Percentiles rank a stretch among this genome's conserved stretches.
Evolutionary conservation across 2,113 vertebrate genomes (phyloP).

Genomic region (Pipa parva): DNA sequence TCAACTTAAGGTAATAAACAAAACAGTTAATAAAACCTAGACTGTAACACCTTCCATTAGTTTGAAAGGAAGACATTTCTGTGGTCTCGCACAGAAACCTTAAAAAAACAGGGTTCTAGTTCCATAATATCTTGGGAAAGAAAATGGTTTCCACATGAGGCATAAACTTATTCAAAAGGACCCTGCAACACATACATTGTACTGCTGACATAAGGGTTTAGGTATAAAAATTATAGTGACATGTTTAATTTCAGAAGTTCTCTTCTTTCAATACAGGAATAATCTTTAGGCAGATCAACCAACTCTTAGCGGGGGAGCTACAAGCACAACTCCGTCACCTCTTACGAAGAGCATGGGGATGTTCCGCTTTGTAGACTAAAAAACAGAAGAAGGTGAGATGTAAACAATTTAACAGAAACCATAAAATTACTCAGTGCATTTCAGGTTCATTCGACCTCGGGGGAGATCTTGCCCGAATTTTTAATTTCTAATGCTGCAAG

Average conservation of each 20-base stretch:
- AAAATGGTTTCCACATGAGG: not conserved
- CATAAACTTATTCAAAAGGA: too few species aligned
- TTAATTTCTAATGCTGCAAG: too few species aligned
- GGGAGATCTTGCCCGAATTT: too few species aligned
- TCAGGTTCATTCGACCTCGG: too few species aligned
- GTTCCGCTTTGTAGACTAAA: conserved; percentile 94
- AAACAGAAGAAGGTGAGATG: conserved; percentile 43
- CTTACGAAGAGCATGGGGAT: conserved; percentile 98
- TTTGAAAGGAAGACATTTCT: not conserved
- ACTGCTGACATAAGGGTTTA: not conserved
- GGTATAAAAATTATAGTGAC: not conserved
- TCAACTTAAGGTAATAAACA: not conserved
- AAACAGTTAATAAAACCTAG: not conserved
- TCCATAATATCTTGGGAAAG: not conserved
- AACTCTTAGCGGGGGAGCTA: conserved; percentile 87
- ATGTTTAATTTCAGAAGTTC: not conserved
- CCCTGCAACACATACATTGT: too few species aligned
- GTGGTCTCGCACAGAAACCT: not conserved
- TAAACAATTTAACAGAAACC: too few species aligned
- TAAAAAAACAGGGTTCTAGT: not conserved
- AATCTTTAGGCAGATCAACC: conserved; percentile 63
- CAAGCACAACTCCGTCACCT: conserved; percentile 93
- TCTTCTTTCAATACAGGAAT: not conserved
- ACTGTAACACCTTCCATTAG: not conserved
- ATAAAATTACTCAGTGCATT: too few species aligned